Evolutionary conservation across 2,113 vertebrate species (phyloP).

Genomic region (Cebus imitator): DNA sequence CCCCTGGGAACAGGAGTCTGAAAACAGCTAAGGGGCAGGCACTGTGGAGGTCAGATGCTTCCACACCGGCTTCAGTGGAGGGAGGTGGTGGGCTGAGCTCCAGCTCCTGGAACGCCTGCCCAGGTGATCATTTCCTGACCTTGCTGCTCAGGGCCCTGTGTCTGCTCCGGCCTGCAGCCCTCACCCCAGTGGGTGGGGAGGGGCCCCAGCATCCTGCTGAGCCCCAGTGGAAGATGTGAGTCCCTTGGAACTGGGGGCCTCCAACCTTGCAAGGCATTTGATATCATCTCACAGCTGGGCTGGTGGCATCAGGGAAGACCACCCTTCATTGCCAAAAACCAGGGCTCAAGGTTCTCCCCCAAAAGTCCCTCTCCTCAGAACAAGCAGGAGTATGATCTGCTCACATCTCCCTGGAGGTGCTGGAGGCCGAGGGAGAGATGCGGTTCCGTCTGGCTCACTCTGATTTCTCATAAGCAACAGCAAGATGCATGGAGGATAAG

Average conservation of each 20-base stretch:
- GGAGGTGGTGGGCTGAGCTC: neutral
- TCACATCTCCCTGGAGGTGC: fast-evolving
- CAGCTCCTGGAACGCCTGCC: neutral
- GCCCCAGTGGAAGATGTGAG: neutral
- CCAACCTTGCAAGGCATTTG: neutral
- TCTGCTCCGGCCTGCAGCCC: neutral
- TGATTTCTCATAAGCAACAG: neutral
- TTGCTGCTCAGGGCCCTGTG: neutral
- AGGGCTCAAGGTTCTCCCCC: neutral
- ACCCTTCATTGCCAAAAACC: neutral
- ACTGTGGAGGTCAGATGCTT: neutral
- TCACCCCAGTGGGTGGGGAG: neutral
- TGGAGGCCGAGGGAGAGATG: fast-evolving
- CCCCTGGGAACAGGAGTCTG: constrained; percentile 27
- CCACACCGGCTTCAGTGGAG: neutral
- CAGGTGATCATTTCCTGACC: neutral
- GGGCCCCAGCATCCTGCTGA: fast-evolving
- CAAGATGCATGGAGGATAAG: too few species aligned
- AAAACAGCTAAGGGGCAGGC: constrained; percentile 15
- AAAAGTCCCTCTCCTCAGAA: neutral
- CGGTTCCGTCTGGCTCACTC: neutral
- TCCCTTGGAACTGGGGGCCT: too few species aligned
- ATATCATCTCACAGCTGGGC: neutral
- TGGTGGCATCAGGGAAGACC: neutral
- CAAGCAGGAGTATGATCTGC: neutral